A percentile compares a stretch with the other conserved stretches of the same genome.
Evolutionary conservation across 2,888 invertebrate genomes (phyloP).

Genomic region (Tromatobia lineatoria): DNA sequence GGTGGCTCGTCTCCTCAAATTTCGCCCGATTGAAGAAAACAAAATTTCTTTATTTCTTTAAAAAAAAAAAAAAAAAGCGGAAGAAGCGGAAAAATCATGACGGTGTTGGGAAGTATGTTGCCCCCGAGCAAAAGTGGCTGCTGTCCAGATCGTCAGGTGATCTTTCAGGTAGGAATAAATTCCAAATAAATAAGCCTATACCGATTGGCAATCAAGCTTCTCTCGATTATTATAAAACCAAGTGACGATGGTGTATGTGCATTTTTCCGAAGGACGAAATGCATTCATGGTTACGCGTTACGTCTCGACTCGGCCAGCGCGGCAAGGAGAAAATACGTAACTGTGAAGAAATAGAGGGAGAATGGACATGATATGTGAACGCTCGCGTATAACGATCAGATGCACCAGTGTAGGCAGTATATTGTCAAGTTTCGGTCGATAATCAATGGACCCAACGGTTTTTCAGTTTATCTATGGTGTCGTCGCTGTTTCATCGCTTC

Average conservation of each 20-base stretch:
- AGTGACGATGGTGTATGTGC: conserved; percentile 14
- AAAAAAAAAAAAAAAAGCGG: neutral
- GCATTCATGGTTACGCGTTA: conserved; percentile 51
- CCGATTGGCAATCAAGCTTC: conserved; percentile 34
- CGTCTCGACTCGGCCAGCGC: neutral
- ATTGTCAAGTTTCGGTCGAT: conserved; percentile 22
- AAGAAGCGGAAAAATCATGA: neutral
- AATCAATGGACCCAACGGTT: conserved; percentile 55
- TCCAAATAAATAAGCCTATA: neutral
- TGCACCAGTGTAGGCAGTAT: conserved; percentile 12
- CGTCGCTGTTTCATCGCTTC: conserved; percentile 64
- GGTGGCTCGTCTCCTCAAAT: neutral
- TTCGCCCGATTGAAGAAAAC: neutral
- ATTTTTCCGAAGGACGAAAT: conserved; percentile 53
- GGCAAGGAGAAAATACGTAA: conserved; percentile 51
- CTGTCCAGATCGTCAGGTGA: conserved; percentile 57
- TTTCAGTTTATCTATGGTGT: conserved; percentile 69
- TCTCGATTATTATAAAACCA: conserved; percentile 26
- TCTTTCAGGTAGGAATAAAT: conserved; percentile 62
- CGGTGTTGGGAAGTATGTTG: conserved; percentile 37
- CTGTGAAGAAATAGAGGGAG: conserved; percentile 38
- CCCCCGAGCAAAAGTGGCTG: conserved; percentile 23
- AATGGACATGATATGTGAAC: conserved; percentile 8
- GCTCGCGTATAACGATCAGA: neutral
- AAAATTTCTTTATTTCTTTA: no score